Evolutionary conservation across 2,888 invertebrate genomes (phyloP).

Genomic region (Chalcis sispes): DNA sequence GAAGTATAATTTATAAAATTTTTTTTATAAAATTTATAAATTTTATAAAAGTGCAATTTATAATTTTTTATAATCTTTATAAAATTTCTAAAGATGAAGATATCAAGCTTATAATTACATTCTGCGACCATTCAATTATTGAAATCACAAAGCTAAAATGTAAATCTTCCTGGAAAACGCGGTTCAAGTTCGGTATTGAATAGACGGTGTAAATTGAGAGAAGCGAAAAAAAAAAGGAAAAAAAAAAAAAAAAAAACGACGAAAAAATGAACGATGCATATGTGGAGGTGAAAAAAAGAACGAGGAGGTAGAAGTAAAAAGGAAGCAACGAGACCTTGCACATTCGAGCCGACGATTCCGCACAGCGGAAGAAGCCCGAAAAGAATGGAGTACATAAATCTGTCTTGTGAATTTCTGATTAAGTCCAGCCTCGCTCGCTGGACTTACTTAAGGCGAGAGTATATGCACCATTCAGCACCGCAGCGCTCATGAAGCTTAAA

Average conservation of each 20-base stretch:
- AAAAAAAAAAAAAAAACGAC: neutral
- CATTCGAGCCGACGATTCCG: neutral
- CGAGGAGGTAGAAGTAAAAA: neutral
- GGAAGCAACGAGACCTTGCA: neutral
- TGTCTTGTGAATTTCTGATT: slow-evolving; percentile 55
- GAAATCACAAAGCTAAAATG: no score
- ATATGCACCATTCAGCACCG: slow-evolving; percentile 49
- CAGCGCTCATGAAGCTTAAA: slow-evolving; percentile 22
- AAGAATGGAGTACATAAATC: slow-evolving; percentile 57
- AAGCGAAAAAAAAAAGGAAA: neutral
- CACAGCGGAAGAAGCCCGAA: slow-evolving; percentile 24
- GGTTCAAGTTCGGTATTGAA: neutral
- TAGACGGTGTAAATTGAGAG: neutral
- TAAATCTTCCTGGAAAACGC: no score
- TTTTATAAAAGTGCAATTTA: neutral
- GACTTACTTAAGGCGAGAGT: slow-evolving; percentile 52
- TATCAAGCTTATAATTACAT: no score
- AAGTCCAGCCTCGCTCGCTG: slow-evolving; percentile 40
- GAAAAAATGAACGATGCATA: neutral
- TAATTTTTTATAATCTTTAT: no score
- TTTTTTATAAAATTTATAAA: no score
- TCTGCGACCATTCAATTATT: no score
- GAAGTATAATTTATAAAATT: no score
- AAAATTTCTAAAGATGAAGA: no score
- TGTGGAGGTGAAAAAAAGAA: neutral